Evolutionary conservation across 2,797 vertebrate species (phyloP), one percentile per base, ranked within the genome.

Genomic region (Vireo griseus): DNA sequence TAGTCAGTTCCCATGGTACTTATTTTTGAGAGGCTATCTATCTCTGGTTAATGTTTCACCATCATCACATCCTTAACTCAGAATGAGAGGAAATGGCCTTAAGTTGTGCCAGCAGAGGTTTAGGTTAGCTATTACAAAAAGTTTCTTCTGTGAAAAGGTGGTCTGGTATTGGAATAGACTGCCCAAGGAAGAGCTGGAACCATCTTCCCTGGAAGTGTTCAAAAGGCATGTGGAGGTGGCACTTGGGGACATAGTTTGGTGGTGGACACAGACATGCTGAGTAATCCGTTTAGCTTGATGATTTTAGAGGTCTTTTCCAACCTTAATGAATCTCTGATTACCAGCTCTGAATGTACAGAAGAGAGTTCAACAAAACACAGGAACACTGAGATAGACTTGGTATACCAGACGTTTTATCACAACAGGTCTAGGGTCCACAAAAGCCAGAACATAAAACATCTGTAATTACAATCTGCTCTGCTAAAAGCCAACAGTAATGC

Each of bases 51-150:
- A 31, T 13, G 4, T 39, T 80, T 73, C 59, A 57, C 5, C 5
- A 3, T 45, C 58, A 45, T 52, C 12, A 26, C 0, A 0, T 24
- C 21, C 13, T 35, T 48, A 74, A 48, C 10, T 68, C 35, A 39
- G 58, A 28, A 37, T 10, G 13, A 42, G 26, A 74, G 37, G 21
- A 68, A 68, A 62, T 9, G 28, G 16, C 54, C 35, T 67, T 1
- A 1, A 50, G 24, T 18, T 59, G 42, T 1, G 1, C 14, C 35
- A 73, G 35, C 4, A 8, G 9, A 28, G 13, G n/a, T 25, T 73
- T 74, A 79, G n/a, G 10, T 39, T 39, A 61, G 24, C 22, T 19
- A 39, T 10, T 45, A 45, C 3, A 28, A 50, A 55, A 29, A 15
- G 7, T 19, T 79, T 50, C 5, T 74, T 66, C 17, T 35, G 19